Conservation (phyloP, 2,113 vertebrate genomes). For the Galeopterus variegatus region DNA sequence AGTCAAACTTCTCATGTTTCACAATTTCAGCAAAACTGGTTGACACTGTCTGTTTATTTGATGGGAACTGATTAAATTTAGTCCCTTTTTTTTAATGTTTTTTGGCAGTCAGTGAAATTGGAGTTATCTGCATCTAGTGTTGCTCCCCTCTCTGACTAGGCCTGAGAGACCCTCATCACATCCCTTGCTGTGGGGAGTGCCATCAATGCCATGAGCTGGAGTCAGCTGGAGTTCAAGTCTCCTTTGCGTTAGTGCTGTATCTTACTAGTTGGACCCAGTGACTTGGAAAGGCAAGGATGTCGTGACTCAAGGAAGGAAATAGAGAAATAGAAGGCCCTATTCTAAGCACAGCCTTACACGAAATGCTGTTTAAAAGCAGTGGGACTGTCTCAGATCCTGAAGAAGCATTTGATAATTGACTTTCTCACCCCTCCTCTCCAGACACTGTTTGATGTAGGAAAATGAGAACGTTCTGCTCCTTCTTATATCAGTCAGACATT, state of each 20-base stretch:
- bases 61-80: not conserved
- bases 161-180: not conserved
- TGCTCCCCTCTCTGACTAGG: not conserved
- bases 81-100: not conserved
- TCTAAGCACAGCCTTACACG: not conserved
- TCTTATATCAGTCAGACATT: not conserved
- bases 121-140: not conserved
- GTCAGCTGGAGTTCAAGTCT: not conserved
- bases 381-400: not conserved
- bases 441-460: not conserved
- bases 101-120: not conserved
- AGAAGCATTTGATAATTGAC: not conserved
- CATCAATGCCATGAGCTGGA: not conserved
- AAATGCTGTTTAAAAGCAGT: constrained; percentile 30
- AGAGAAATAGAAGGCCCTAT: not conserved
- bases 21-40: not conserved
- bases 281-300: not conserved
- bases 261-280: not conserved
- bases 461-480: not conserved
- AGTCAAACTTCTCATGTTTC: not conserved
- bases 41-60: not conserved
- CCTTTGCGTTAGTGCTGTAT: not conserved
- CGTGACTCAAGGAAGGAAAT: not conserved
- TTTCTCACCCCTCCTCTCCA: not conserved
- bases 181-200: rapidly evolving